Percentiles rank a stretch among this genome's conserved stretches.
Conservation (phyloP, 2,113 vertebrate species). For the Pogona vitticeps region DNA sequence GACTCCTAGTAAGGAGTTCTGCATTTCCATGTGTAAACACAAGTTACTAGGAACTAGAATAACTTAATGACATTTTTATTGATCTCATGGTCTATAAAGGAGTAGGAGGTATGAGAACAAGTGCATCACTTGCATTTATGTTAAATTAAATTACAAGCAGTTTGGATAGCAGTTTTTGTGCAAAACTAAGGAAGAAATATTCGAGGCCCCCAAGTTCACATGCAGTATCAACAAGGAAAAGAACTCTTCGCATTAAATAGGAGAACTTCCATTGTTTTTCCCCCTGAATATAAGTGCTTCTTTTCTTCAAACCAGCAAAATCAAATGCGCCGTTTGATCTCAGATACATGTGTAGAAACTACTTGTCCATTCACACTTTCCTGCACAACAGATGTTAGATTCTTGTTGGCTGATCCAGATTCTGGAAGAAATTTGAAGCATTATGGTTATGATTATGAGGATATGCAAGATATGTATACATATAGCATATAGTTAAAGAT, state of each 20-base stretch:
- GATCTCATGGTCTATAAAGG: conserved; percentile 2
- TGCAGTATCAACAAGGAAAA: conserved; percentile 27
- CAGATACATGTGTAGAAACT: conserved; percentile 85
- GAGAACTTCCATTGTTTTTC: neutral
- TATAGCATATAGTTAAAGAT: neutral
- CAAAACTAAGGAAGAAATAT: conserved; percentile 36
- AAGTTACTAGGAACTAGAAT: conserved; percentile 15
- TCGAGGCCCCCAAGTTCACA: conserved; percentile 35
- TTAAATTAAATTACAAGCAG: conserved; percentile 57
- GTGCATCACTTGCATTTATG: conserved; percentile 47
- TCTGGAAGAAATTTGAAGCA: conserved; percentile 68
- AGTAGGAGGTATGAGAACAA: conserved; percentile 25
- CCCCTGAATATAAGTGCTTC: conserved; percentile 34
- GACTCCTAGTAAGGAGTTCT: neutral
- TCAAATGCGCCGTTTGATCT: conserved; percentile 81
- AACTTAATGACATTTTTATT: conserved; percentile 2
- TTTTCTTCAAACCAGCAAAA: conserved; percentile 40
- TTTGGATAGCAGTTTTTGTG: conserved; percentile 46
- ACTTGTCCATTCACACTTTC: conserved; percentile 89
- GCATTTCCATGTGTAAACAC: neutral
- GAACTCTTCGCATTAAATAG: conserved; percentile 11
- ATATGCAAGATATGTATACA: too few relatives aligned
- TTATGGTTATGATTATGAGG: neutral
- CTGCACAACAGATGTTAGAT: conserved; percentile 88
- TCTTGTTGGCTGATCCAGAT: conserved; percentile 68